Percentiles rank a stretch among this genome's conserved stretches.
These are phyloP conservation scores for Pristionchus entomophagus DNA, from an alignment of 2,888 invertebrate species.

Conservation along the genomic window DNA sequence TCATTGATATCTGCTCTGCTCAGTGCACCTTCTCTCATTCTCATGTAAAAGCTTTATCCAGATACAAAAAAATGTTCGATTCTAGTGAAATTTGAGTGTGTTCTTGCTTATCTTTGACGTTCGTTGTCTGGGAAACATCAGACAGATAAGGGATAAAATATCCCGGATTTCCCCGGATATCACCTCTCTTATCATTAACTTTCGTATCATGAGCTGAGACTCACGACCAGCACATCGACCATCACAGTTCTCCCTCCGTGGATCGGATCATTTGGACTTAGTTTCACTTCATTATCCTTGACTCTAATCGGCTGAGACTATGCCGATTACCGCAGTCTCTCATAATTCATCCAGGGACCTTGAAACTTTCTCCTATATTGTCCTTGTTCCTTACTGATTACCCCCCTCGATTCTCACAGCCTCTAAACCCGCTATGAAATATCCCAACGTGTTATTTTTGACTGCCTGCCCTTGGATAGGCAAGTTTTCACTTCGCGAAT, in stretches of 20 bases:
- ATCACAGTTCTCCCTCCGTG: too few relatives aligned
- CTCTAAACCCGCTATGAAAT: background rate
- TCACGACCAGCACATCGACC: too few relatives aligned
- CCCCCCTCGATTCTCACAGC: background rate
- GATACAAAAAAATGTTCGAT: background rate
- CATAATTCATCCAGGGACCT: background rate
- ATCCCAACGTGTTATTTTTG: background rate
- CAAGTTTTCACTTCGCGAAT: background rate
- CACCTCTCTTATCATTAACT: background rate
- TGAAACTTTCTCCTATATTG: background rate
- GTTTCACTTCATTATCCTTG: background rate
- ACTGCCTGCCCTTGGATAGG: background rate
- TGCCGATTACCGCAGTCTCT: background rate
- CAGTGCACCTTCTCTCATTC: too few relatives aligned
- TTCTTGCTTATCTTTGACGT: background rate
- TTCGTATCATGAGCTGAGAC: too few relatives aligned
- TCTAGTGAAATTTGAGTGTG: background rate
- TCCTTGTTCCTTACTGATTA: slow-evolving; percentile 4
- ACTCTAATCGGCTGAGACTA: background rate
- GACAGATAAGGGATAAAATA: background rate
- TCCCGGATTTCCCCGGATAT: background rate
- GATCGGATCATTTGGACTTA: too few relatives aligned
- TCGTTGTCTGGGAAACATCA: background rate
- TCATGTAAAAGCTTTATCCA: too few relatives aligned
- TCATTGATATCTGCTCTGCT: too few relatives aligned